Conservation (phyloP, 2,888 invertebrate genomes). For the Epistrophella euchroma region DNA sequence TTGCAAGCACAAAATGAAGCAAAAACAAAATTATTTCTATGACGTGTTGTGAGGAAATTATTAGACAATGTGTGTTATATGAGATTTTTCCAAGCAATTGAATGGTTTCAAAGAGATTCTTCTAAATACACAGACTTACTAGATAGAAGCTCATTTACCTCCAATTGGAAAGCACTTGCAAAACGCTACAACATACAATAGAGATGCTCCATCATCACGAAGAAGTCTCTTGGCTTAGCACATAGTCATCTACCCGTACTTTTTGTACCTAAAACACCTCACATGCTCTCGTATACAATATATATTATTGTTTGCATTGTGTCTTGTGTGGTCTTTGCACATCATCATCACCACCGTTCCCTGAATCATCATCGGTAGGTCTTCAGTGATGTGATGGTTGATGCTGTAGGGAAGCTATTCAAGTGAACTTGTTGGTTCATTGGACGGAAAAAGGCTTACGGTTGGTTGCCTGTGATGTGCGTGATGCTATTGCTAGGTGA, state of each 20-base stretch:
- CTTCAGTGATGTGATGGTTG: constrained; percentile 20
- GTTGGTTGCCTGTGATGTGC: constrained; percentile 18
- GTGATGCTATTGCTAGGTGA: constrained; percentile 54
- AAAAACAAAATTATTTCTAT: constrained; percentile 21
- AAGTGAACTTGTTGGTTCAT: constrained; percentile 72
- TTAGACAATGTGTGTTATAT: constrained; percentile 60
- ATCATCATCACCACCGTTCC: constrained; percentile 43
- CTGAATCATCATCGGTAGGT: constrained; percentile 19
- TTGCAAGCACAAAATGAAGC: background rate
- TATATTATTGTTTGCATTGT: constrained; percentile 54
- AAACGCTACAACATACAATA: constrained; percentile 34
- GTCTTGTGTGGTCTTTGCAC: constrained; percentile 68
- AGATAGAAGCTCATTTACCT: constrained; percentile 8
- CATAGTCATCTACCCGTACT: background rate
- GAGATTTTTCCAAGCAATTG: constrained; percentile 68
- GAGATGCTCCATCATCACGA: constrained; percentile 34
- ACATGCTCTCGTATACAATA: constrained; percentile 8
- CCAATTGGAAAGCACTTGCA: constrained; percentile 49
- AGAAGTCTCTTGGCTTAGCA: constrained; percentile 33
- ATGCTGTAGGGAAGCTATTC: constrained; percentile 44
- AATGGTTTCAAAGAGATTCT: constrained; percentile 55
- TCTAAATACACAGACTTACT: background rate
- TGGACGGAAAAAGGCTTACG: constrained; percentile 72
- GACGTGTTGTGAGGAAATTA: constrained; percentile 52
- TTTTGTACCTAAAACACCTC: background rate